Base-by-base conservation (phyloP, 1,140 invertebrate genomes). In the Diprion similis region DNA sequence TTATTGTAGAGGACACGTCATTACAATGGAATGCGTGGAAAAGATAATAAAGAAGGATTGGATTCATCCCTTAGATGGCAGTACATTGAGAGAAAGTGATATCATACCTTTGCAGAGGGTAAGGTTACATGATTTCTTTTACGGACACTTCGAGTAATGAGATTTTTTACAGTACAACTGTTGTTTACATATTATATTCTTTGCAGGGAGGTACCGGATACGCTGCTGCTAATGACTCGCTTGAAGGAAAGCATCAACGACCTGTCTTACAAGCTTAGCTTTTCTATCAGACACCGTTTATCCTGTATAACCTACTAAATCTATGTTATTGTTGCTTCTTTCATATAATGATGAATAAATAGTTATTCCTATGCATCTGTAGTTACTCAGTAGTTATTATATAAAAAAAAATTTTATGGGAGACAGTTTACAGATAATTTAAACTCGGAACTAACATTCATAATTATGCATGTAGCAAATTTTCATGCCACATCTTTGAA, bases 21-120 rank as follows among this genome's bases (percentile, higher is more conserved):
- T 99, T 0, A 99, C 98, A 11, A 91, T 97, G 91, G 97, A 99
- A 84, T 99, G 97, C 89, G 92, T 98, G 9, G 97, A 99, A 79
- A 98, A 98, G 83, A 90, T 99, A 7, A 97, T 99, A 67, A 97
- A 96, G 81, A 98, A 98, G 83, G 98, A 99, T 84, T 98, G 97
- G 98, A 90, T 97, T 7, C 97, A 99, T 90, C 98, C 98, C 0
- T 90, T 98, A 0, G 98, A 95, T 74, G 93, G 93, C 73, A 91
- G 95, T 78, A 95, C 94, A 85, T 83, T 99, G n/a, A 93, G 90
- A 73, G 96, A 99, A 77, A 94, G 93, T 80, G 98, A 99, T 85
- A 97, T 99, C 17, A 98, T 99, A 84, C 90, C 90, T 48, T 83
- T 99, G 77, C 95, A 99, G 86, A 92, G 97, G 85, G 95, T 96